A percentile compares a stretch with the other conserved stretches of the same genome.
Evolutionary conservation across 2,888 invertebrate species (phyloP).

Genomic region (Epinotia ramella): DNA sequence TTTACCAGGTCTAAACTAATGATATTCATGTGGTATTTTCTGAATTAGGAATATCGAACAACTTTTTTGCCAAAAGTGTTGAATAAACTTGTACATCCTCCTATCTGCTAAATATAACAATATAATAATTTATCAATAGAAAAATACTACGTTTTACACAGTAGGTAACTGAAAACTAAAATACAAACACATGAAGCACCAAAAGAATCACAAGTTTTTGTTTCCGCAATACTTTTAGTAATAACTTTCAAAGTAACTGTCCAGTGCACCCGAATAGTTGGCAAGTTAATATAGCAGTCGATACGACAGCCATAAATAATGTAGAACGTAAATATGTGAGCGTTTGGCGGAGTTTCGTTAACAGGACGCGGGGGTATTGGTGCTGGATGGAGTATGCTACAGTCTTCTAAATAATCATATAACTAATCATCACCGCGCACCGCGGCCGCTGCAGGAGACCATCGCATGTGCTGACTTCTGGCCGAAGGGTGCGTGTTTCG

Average conservation of each 20-base stretch:
- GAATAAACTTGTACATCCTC: too few species aligned
- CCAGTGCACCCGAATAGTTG: slow-evolving; percentile 58
- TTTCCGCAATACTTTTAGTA: slow-evolving; percentile 10
- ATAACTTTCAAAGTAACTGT: slow-evolving; percentile 16
- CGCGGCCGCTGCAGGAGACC: too few species aligned
- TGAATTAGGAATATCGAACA: too few species aligned
- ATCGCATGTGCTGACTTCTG: too few species aligned
- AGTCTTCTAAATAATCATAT: not conserved
- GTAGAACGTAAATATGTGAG: slow-evolving; percentile 77
- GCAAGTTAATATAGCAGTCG: slow-evolving; percentile 69
- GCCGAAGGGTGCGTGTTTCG: too few species aligned
- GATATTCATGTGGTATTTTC: too few species aligned
- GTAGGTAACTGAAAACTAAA: not conserved
- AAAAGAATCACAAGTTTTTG: slow-evolving; percentile 6
- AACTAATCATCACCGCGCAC: too few species aligned
- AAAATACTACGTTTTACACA: too few species aligned
- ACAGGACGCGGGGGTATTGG: slow-evolving; percentile 53
- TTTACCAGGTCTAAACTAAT: too few species aligned
- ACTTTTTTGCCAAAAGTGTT: too few species aligned
- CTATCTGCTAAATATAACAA: not conserved
- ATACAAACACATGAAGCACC: not conserved
- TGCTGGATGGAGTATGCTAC: slow-evolving; percentile 56
- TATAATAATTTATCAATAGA: not conserved
- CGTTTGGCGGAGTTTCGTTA: slow-evolving; percentile 79
- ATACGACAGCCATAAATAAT: slow-evolving; percentile 79